These are phyloP conservation scores for Athripsodes cinereus DNA, from an alignment of 2,888 invertebrate genomes.

Conservation along the genomic window DNA sequence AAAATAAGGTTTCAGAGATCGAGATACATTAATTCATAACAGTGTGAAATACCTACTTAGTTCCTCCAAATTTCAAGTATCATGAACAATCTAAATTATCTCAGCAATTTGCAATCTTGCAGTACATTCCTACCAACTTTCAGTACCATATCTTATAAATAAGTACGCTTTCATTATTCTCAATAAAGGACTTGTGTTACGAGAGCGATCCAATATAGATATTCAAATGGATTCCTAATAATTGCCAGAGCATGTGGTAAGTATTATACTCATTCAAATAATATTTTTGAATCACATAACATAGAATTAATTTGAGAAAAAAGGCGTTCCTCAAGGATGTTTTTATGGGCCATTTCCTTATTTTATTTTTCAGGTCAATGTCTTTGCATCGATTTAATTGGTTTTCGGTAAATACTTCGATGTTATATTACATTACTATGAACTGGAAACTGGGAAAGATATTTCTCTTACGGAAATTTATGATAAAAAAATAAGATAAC, in stretches of 20 bases:
- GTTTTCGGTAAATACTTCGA: conserved; percentile 84
- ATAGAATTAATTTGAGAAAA: not conserved
- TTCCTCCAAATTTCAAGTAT: conserved; percentile 70
- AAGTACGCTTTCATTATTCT: conserved; percentile 73
- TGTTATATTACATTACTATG: conserved; percentile 81
- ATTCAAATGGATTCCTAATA: conserved; percentile 65
- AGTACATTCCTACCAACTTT: conserved; percentile 74
- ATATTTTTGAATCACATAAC: too few relatives aligned
- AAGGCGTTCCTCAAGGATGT: too few relatives aligned
- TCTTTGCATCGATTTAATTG: conserved; percentile 87
- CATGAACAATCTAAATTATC: conserved; percentile 46
- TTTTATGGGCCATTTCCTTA: too few relatives aligned
- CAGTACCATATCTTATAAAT: conserved; percentile 77
- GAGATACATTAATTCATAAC: too few relatives aligned
- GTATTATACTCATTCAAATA: not conserved
- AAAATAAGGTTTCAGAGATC: too few relatives aligned
- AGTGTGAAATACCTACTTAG: too few relatives aligned
- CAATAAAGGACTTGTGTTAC: conserved; percentile 69
- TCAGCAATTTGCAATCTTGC: conserved; percentile 49
- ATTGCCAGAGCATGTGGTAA: conserved; percentile 86
- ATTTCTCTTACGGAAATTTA: too few relatives aligned
- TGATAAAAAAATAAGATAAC: too few relatives aligned
- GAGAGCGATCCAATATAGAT: conserved; percentile 64
- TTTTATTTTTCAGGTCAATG: conserved; percentile 66
- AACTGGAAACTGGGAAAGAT: conserved; percentile 70